Conservation (phyloP, 2,113 vertebrate genomes). For the Falcunculus frontatus region DNA sequence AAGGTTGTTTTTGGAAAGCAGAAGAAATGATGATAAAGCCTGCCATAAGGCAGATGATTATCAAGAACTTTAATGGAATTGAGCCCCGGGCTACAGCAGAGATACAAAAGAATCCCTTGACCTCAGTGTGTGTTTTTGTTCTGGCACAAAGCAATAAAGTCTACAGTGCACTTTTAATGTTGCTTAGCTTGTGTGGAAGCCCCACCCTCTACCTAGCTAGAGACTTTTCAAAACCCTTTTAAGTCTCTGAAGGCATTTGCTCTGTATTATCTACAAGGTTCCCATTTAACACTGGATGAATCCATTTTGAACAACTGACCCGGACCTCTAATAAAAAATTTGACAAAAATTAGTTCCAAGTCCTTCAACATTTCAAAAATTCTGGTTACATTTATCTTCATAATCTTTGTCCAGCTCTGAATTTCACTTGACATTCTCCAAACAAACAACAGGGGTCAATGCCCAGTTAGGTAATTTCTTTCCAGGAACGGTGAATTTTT, state of each 20-base stretch:
- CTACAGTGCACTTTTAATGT: background rate
- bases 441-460: background rate
- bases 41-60: slow-evolving; percentile 54
- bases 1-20: slow-evolving; percentile 39
- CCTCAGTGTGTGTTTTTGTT: slow-evolving; percentile 43
- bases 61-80: slow-evolving; percentile 46
- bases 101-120: slow-evolving; percentile 33
- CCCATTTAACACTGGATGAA: background rate
- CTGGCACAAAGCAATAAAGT: slow-evolving; percentile 33
- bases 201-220: background rate
- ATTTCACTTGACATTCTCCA: background rate
- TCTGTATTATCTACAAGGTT: background rate
- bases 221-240: slow-evolving; percentile 5
- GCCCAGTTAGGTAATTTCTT: background rate
- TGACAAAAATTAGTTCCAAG: background rate
- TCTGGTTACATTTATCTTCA: background rate
- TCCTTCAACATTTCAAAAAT: background rate
- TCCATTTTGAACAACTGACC: background rate
- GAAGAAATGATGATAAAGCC: background rate
- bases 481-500: background rate
- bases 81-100: background rate
- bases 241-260: background rate
- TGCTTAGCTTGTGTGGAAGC: background rate
- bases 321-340: background rate
- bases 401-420: background rate